Evolutionary conservation across 30 jellyfish, hydroid and myxozoan species (phyloP).

Genomic region (Pelagia noctiluca): DNA sequence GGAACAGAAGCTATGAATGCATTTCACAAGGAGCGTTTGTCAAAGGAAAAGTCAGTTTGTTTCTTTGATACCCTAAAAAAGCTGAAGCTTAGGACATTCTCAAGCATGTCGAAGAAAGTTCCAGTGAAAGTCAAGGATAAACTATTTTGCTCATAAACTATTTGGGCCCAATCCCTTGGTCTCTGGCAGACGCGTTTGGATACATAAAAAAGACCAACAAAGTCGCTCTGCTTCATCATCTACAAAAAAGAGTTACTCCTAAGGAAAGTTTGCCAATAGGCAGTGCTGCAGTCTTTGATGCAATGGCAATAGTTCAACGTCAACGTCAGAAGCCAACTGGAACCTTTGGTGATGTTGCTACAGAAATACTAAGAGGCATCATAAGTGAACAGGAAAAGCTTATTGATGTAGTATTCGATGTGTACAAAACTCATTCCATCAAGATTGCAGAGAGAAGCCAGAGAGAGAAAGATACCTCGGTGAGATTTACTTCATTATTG

Average conservation of each 20-base stretch:
- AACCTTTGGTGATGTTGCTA: conserved; percentile 31
- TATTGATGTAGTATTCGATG: conserved; percentile 46
- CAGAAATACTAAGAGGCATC: too few species aligned
- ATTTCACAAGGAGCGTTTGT: conserved; percentile 22
- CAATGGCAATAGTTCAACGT: conserved; percentile 19
- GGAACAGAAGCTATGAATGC: conserved; percentile 42
- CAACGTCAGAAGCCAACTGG: conserved; percentile 41
- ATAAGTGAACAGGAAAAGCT: too few species aligned
- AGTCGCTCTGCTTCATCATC: conserved; percentile 26
- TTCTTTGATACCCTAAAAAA: conserved; percentile 28
- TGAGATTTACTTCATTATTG: conserved; percentile 1
- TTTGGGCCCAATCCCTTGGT: conserved; percentile 49
- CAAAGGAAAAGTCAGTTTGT: conserved; percentile 21
- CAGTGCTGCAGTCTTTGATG: conserved; percentile 25
- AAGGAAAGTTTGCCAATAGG: too few species aligned
- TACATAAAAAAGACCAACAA: conserved; percentile 29
- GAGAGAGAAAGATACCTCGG: conserved; percentile 32
- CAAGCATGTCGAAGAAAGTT: conserved; percentile 21
- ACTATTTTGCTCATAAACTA: background rate
- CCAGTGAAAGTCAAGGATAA: too few species aligned
- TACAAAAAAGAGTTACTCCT: conserved; percentile 56
- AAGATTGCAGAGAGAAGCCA: conserved; percentile 61
- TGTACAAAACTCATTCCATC: conserved; percentile 42
- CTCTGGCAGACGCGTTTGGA: conserved; percentile 49
- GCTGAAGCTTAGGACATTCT: conserved; percentile 38